Evolutionary conservation across 2,797 vertebrate species (phyloP).

Genomic region (Cuculus canorus): DNA sequence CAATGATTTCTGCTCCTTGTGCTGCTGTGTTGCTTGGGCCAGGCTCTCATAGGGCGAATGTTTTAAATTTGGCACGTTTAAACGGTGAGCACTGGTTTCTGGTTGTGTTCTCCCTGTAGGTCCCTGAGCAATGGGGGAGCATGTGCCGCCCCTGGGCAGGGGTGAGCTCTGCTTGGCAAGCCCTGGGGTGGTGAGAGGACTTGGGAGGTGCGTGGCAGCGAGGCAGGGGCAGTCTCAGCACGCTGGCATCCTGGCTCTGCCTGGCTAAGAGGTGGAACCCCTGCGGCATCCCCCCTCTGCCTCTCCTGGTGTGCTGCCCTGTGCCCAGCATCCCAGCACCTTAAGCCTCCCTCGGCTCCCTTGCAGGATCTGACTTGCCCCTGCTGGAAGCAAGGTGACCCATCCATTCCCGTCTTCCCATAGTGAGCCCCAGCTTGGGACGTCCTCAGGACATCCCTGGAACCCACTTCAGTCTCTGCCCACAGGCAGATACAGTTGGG

Average conservation of each 20-base stretch:
- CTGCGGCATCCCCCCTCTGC: too few species aligned
- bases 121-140: not conserved
- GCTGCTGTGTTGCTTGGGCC: not conserved
- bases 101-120: not conserved
- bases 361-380: not conserved
- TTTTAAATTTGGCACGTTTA: not conserved
- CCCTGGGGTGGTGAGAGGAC: not conserved
- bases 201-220: not conserved
- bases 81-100: accelerated
- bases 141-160: accelerated
- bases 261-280: not conserved
- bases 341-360: too few species aligned
- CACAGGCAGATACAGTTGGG: not conserved
- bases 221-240: not conserved
- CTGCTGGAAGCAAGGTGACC: accelerated
- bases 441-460: not conserved
- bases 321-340: not conserved
- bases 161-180: not conserved
- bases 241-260: accelerated
- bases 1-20: accelerated
- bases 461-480: not conserved
- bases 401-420: too few species aligned
- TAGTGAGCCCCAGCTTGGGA: too few species aligned
- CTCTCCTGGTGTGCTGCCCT: not conserved
- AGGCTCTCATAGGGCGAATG: not conserved